Conservation (phyloP, 2,888 invertebrate species). For the Cephus nigrinus region DNA sequence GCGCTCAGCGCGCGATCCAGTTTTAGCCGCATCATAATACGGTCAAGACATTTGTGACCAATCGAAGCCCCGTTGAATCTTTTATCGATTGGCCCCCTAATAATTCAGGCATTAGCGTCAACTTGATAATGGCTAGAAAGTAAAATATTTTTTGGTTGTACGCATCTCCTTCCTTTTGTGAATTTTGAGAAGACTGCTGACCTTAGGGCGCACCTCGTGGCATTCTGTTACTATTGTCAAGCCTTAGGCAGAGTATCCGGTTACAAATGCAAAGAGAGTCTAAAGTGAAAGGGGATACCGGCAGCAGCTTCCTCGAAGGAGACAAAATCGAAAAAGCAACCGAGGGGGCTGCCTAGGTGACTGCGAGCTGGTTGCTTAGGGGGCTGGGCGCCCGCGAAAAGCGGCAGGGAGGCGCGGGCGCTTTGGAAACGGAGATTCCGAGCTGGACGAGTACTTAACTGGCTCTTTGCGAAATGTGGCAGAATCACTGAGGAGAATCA, state of each 20-base stretch:
- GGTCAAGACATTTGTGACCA: neutral
- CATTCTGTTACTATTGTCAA: constrained; percentile 36
- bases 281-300: constrained; percentile 5
- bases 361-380: neutral
- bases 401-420: neutral
- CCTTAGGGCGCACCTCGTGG: constrained; percentile 30
- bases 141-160: neutral
- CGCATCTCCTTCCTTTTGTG: neutral
- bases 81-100: neutral
- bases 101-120: neutral
- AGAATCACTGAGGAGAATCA: neutral
- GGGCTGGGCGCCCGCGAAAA: neutral
- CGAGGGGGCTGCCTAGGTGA: neutral
- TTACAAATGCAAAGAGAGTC: constrained; percentile 22
- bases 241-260: constrained; percentile 24
- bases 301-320: neutral
- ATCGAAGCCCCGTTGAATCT: neutral
- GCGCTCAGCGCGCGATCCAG: constrained; percentile 18
- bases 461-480: neutral
- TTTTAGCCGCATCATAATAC: neutral
- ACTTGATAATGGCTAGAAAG: neutral
- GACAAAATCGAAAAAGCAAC: constrained; percentile 8
- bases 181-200: constrained; percentile 29
- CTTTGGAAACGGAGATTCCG: neutral
- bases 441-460: neutral